A percentile compares a stretch with the other conserved stretches of the same genome.
Conservation (phyloP, 2,113 vertebrate genomes). For the human region GRCh38 chr6:100785501-100786000, state of each 20-base stretch:
- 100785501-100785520: too few relatives aligned
- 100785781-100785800: constrained; percentile 21
- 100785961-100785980: background rate
- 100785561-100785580: too few relatives aligned
- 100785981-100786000: background rate
- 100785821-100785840: background rate
- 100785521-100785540: too few relatives aligned
- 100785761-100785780: constrained; percentile 28
- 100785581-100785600: too few relatives aligned
- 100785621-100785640: too few relatives aligned
- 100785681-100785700: too few relatives aligned
- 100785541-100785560: too few relatives aligned
- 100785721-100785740: constrained; percentile 43
- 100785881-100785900: background rate
- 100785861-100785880: constrained; percentile 25
- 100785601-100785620: too few relatives aligned
- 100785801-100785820: background rate
- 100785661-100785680: too few relatives aligned
- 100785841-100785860: background rate
- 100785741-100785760: background rate
- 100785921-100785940: background rate
- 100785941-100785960: background rate
- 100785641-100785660: too few relatives aligned
- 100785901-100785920: background rate
- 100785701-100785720: background rate